phyloP scores from a whole-genome alignment of 2,888 invertebrate genomes.

The Tribolium freemani region DNA sequence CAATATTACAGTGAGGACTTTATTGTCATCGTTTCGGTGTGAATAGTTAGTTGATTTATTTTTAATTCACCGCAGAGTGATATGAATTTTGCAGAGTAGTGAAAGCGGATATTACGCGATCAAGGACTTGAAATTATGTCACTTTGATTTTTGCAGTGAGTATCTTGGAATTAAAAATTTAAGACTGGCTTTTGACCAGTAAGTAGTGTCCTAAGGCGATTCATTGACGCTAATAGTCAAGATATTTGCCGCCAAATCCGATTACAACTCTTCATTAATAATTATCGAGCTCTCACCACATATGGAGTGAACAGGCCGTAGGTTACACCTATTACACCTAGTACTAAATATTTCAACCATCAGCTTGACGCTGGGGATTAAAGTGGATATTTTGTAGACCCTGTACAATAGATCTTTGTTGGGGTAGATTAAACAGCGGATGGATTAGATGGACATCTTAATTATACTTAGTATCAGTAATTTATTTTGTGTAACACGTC shows the following conservation, averaged over 20 bases:
- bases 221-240: neutral
- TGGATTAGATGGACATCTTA: neutral
- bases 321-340: neutral
- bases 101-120: constrained; percentile 4
- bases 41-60: neutral
- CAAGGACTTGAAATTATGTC: neutral
- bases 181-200: neutral
- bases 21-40: neutral
- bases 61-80: neutral
- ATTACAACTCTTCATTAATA: neutral
- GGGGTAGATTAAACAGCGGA: neutral
- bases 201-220: neutral
- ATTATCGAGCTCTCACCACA: neutral
- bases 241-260: neutral
- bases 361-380: neutral
- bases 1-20: neutral
- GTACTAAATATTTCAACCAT: neutral
- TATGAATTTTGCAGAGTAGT: constrained; percentile 5
- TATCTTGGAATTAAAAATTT: neutral
- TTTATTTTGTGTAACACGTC: neutral
- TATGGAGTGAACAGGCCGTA: neutral
- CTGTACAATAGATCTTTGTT: neutral
- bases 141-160: neutral
- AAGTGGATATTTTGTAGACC: neutral
- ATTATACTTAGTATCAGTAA: neutral